Percentiles rank a stretch among this genome's conserved stretches.
Conservation (phyloP, 2,797 vertebrate genomes). For the Gobionotothen gibberifrons region DNA sequence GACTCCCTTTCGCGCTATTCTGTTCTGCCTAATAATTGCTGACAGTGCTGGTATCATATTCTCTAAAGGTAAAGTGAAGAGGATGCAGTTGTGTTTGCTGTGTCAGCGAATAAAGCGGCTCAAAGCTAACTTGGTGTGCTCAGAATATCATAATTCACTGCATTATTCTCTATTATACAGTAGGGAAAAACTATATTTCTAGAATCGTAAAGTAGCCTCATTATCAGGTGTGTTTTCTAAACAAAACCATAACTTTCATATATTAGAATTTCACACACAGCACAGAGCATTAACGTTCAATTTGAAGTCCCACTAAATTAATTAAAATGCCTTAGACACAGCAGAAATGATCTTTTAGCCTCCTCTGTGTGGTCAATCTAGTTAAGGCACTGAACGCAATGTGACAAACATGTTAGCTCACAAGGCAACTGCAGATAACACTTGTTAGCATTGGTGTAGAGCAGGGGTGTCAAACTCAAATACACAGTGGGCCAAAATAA, state of each 20-base stretch:
- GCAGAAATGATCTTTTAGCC: not conserved
- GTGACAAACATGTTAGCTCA: not conserved
- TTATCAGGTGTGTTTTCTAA: not conserved
- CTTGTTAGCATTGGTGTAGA: not conserved
- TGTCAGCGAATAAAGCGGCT: constrained; percentile 25
- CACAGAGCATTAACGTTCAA: not conserved
- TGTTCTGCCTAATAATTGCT: not conserved
- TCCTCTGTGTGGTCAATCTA: not conserved
- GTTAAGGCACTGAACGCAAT: not conserved
- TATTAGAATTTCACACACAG: not conserved
- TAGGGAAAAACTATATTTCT: not conserved
- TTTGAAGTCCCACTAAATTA: not conserved
- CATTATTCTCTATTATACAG: not conserved
- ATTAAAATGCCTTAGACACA: not conserved
- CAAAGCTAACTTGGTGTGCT: not conserved
- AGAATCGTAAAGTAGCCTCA: too few species aligned
- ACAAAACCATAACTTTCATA: not conserved
- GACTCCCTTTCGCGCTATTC: not conserved
- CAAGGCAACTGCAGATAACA: not conserved
- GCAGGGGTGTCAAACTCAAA: too few species aligned
- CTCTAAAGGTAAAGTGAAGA: constrained; percentile 21
- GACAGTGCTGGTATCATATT: constrained; percentile 26
- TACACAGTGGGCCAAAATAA: too few species aligned
- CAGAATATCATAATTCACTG: constrained; percentile 3
- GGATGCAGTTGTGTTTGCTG: constrained; percentile 34